These are phyloP conservation scores for Guaruba guarouba DNA, from an alignment of 2,113 vertebrate species.

Conservation along the genomic window DNA sequence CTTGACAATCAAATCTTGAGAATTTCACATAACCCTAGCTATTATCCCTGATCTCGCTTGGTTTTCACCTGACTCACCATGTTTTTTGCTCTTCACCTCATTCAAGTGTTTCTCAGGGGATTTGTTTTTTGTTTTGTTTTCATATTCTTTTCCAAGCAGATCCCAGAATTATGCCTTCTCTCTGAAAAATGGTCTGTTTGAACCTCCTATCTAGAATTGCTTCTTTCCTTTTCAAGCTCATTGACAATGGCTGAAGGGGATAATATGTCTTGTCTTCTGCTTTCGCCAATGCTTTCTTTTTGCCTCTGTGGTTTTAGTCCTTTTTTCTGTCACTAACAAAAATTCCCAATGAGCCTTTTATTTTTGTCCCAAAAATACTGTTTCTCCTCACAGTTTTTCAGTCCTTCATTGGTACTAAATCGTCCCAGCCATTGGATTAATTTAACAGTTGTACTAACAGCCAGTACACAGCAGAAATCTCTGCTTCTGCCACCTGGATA, in stretches of 20 bases:
- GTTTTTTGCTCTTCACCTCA: not conserved
- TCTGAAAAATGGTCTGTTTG: not conserved
- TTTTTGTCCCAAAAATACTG: not conserved
- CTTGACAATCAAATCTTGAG: not conserved
- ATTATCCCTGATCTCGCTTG: not conserved
- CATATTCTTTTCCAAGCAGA: not conserved
- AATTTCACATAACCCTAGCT: not conserved
- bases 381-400: slow-evolving; percentile 30
- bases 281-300: slow-evolving; percentile 16
- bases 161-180: not conserved
- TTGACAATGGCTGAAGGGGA: not conserved
- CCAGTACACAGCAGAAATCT: not conserved
- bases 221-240: not conserved
- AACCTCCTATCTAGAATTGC: not conserved
- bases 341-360: not conserved
- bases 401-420: slow-evolving; percentile 1
- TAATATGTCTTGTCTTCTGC: not conserved
- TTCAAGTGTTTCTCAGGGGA: not conserved
- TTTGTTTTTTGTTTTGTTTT: accelerated
- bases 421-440: not conserved
- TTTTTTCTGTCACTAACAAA: slow-evolving; percentile 10
- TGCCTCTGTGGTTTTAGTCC: not conserved
- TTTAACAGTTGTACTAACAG: not conserved
- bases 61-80: not conserved
- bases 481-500: not conserved